Conservation (phyloP, 2,888 invertebrate genomes). For the Agonopterix alstromeriana region DNA sequence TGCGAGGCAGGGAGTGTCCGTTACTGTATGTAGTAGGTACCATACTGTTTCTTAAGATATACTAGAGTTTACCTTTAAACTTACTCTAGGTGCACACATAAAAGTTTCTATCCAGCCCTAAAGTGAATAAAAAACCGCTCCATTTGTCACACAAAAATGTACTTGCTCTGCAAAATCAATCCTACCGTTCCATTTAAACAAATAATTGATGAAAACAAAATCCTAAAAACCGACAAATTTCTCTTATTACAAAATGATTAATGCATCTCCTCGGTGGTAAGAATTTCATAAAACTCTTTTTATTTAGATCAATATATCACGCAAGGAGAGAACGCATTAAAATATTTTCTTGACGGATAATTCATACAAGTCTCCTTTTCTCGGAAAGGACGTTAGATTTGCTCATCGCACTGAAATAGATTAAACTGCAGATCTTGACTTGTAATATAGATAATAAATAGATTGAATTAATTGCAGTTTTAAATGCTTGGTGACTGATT, state of each 20-base stretch:
- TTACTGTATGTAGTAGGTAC: too few species aligned
- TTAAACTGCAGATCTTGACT: constrained; percentile 30
- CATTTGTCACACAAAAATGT: too few species aligned
- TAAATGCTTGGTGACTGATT: background rate
- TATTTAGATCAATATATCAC: constrained; percentile 33
- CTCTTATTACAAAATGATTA: constrained; percentile 37
- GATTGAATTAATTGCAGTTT: constrained; percentile 41
- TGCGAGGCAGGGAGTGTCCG: too few species aligned
- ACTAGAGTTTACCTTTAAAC: too few species aligned
- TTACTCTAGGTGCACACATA: too few species aligned
- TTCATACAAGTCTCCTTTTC: constrained; percentile 14
- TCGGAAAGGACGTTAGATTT: constrained; percentile 22
- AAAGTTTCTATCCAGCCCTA: too few species aligned
- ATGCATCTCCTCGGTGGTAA: constrained; percentile 16
- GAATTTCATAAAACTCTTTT: constrained; percentile 14
- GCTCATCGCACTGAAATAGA: constrained; percentile 4
- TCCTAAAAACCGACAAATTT: too few species aligned
- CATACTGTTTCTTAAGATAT: too few species aligned
- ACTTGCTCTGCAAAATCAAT: too few species aligned
- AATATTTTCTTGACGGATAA: constrained; percentile 50
- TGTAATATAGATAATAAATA: constrained; percentile 30
- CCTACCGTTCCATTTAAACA: too few species aligned
- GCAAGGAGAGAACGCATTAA: constrained; percentile 43
- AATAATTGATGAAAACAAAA: too few species aligned
- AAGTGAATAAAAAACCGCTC: too few species aligned